These are phyloP conservation scores for Drosophila engyochracea DNA, from an alignment of 2,888 invertebrate genomes.

Conservation along the genomic window DNA sequence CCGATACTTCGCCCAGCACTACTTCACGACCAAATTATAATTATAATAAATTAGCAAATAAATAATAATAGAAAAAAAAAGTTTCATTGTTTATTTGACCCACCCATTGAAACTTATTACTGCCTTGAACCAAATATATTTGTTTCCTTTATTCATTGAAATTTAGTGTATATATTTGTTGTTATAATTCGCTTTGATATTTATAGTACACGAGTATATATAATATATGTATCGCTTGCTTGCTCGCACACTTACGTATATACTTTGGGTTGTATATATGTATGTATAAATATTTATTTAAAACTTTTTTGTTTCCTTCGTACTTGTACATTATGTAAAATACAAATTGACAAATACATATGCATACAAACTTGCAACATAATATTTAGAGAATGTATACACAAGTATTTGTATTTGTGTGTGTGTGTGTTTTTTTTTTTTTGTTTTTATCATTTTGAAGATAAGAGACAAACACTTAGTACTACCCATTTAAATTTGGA, in stretches of 20 bases:
- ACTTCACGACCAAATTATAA: neutral
- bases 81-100: neutral
- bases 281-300: conserved; percentile 37
- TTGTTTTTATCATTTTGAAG: neutral
- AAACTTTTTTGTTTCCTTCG: conserved; percentile 24
- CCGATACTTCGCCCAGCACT: neutral
- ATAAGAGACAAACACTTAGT: conserved; percentile 4
- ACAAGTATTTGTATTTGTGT: conserved; percentile 5
- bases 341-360: conserved; percentile 33
- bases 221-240: conserved; percentile 21
- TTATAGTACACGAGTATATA: conserved; percentile 45
- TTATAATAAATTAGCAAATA: neutral
- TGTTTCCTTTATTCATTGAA: conserved; percentile 50
- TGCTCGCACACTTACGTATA: conserved; percentile 17
- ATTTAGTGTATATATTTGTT: conserved; percentile 56
- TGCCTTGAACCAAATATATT: conserved; percentile 41
- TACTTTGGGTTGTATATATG: conserved; percentile 7
- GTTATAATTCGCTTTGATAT: conserved; percentile 46
- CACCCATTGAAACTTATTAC: neutral
- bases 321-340: conserved; percentile 29
- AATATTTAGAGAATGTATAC: neutral
- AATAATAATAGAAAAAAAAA: neutral
- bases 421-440: neutral
- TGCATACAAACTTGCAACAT: neutral
- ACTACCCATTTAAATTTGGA: conserved; percentile 12